Percentiles rank a stretch among this genome's conserved stretches.
phyloP scores from a whole-genome alignment of 2,888 invertebrate genomes.

The Andrena minutula region DNA sequence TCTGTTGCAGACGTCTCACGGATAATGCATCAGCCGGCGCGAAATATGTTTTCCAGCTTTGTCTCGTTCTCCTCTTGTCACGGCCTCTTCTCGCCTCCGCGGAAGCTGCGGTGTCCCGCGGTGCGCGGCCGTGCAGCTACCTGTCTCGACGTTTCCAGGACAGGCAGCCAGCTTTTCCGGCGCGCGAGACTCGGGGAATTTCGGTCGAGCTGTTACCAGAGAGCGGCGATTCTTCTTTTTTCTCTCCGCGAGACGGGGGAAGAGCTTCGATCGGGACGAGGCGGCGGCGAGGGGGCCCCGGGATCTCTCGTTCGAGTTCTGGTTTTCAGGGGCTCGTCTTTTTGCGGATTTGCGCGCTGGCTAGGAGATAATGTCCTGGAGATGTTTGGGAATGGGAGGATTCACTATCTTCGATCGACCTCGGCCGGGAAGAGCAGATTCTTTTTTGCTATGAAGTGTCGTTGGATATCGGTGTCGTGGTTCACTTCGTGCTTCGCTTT shows the following conservation, averaged over 20 bases:
- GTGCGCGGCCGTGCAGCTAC: constrained; percentile 26
- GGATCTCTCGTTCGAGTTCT: constrained; percentile 9
- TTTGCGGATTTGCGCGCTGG: constrained; percentile 21
- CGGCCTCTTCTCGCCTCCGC: constrained; percentile 19
- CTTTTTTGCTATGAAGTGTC: too few species aligned
- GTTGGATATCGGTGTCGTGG: too few species aligned
- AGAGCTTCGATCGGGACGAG: not conserved
- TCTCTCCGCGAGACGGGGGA: not conserved
- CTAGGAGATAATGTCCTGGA: constrained; percentile 10
- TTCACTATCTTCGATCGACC: constrained; percentile 1
- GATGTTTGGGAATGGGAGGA: constrained; percentile 2
- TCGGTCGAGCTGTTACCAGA: constrained; percentile 11
- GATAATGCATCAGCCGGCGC: constrained; percentile 71
- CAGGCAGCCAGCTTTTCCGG: constrained; percentile 6
- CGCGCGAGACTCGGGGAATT: constrained; percentile 26
- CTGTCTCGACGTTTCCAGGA: constrained; percentile 35
- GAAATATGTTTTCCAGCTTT: constrained; percentile 65
- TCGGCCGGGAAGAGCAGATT: too few species aligned
- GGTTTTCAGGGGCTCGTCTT: constrained; percentile 15
- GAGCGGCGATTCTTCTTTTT: not conserved
- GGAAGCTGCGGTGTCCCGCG: constrained; percentile 31
- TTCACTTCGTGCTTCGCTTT: too few species aligned
- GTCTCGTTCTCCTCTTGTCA: constrained; percentile 29
- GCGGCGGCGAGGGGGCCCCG: not conserved
- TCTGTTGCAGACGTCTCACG: constrained; percentile 71